phyloP scores from a whole-genome alignment of 2,888 invertebrate genomes.

The Himalopsyche anomala region DNA sequence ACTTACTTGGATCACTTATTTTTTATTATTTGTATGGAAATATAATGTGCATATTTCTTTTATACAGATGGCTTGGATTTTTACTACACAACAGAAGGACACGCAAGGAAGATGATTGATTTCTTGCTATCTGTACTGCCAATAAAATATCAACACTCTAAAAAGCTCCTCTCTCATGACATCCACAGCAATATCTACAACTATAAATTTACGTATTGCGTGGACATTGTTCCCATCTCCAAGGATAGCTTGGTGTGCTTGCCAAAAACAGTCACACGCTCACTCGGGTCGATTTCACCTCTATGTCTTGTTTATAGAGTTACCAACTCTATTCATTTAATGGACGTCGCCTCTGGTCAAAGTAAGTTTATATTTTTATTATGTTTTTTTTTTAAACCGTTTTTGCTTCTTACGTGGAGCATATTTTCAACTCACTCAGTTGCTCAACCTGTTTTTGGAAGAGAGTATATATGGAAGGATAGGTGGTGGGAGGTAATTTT shows the following conservation, averaged over 20 bases:
- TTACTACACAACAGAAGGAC: conserved; percentile 91
- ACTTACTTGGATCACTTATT: too few relatives aligned
- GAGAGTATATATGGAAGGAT: too few relatives aligned
- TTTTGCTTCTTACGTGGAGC: too few relatives aligned
- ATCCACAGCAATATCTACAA: conserved; percentile 97
- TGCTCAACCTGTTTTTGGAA: too few relatives aligned
- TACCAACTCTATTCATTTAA: conserved; percentile 92
- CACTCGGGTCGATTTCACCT: conserved; percentile 91
- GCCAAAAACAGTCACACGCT: conserved; percentile 89
- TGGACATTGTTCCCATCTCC: conserved; percentile 97
- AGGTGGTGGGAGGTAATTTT: too few relatives aligned
- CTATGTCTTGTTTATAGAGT: conserved; percentile 93
- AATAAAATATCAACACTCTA: conserved; percentile 91
- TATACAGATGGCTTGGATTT: conserved; percentile 94
- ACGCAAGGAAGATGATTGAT: conserved; percentile 96
- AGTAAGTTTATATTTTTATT: conserved; percentile 73
- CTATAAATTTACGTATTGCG: conserved; percentile 95
- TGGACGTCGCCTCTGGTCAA: conserved; percentile 93
- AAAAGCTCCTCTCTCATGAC: conserved; percentile 97
- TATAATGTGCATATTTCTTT: conserved; percentile 24
- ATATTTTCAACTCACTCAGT: too few relatives aligned
- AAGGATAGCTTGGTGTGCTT: conserved; percentile 96
- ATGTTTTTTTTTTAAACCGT: too few relatives aligned
- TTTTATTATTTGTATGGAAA: too few relatives aligned
- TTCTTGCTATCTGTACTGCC: conserved; percentile 93